A percentile compares a stretch with the other conserved stretches of the same genome.
phyloP scores from a whole-genome alignment of 1,140 invertebrate species.

The Meteorus sp. region DNA sequence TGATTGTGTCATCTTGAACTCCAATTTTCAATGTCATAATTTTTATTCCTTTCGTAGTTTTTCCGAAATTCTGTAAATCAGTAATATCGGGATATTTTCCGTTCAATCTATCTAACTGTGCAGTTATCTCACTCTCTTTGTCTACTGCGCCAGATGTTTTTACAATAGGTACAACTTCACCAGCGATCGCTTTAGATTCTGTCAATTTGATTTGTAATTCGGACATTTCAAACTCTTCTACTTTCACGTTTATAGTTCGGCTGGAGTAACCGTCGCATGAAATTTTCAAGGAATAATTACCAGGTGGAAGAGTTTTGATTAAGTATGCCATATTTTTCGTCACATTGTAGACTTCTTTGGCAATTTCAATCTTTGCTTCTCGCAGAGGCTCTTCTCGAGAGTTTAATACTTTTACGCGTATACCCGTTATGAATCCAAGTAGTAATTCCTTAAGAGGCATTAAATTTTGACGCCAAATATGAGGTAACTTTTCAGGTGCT shows the following conservation, averaged over 20 bases:
- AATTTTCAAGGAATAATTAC: constrained; percentile 64
- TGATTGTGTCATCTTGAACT: constrained; percentile 27
- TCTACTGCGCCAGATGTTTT: no score
- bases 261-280: constrained; percentile 63
- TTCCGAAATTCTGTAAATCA: constrained; percentile 40
- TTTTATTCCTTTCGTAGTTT: constrained; percentile 31
- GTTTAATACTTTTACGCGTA: constrained; percentile 74
- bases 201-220: constrained; percentile 42
- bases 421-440: constrained; percentile 61
- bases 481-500: constrained; percentile 63
- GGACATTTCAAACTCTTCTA: constrained; percentile 47
- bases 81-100: constrained; percentile 44
- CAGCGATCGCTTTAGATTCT: constrained; percentile 10
- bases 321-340: constrained; percentile 70
- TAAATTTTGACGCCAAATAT: constrained; percentile 76
- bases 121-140: no score
- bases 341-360: constrained; percentile 63
- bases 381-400: constrained; percentile 65
- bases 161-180: constrained; percentile 8
- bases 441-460: constrained; percentile 69
- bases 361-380: constrained; percentile 71
- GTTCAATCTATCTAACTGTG: no score
- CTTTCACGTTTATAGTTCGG: constrained; percentile 47
- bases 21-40: constrained; percentile 48
- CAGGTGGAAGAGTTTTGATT: constrained; percentile 68